Percentiles rank a stretch among this genome's conserved stretches.
phyloP scores from a whole-genome alignment of 2,113 vertebrate species.

The Noctilio leporinus region DNA sequence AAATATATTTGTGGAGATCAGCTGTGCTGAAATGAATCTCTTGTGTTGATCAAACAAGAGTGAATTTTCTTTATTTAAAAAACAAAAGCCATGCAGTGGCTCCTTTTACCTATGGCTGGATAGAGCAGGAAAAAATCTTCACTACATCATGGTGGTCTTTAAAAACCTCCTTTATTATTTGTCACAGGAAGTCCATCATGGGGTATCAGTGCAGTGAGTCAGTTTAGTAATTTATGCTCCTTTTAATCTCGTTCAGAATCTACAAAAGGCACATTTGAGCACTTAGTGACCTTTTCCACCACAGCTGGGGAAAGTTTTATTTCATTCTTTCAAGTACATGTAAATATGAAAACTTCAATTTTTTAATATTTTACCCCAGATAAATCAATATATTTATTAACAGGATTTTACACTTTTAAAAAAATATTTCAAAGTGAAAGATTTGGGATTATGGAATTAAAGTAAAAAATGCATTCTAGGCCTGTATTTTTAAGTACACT shows the following conservation, averaged over 20 bases:
- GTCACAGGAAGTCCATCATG: constrained; percentile 44
- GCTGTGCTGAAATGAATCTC: constrained; percentile 35
- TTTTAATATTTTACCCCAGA: neutral
- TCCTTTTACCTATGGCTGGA: constrained; percentile 14
- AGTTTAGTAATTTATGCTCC: constrained; percentile 14
- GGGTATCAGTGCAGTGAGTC: constrained; percentile 28
- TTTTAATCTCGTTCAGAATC: constrained; percentile 24
- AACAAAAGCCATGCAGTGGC: neutral
- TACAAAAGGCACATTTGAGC: constrained; percentile 28
- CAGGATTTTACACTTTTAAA: neutral
- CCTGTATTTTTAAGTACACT: neutral
- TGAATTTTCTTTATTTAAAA: constrained; percentile 11
- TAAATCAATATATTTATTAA: constrained; percentile 4
- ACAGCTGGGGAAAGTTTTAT: neutral
- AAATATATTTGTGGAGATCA: constrained; percentile 3
- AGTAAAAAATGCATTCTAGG: neutral
- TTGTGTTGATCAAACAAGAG: constrained; percentile 40
- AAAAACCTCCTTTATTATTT: constrained; percentile 36
- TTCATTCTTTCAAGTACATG: constrained; percentile 22
- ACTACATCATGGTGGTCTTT: constrained; percentile 11
- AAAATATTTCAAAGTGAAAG: neutral
- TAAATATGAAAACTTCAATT: neutral
- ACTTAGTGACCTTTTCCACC: constrained; percentile 27
- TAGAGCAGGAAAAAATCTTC: neutral
- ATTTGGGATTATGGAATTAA: neutral